Conservation (phyloP, 2,888 invertebrate genomes). For the Pachliopta kotzebuea region DNA sequence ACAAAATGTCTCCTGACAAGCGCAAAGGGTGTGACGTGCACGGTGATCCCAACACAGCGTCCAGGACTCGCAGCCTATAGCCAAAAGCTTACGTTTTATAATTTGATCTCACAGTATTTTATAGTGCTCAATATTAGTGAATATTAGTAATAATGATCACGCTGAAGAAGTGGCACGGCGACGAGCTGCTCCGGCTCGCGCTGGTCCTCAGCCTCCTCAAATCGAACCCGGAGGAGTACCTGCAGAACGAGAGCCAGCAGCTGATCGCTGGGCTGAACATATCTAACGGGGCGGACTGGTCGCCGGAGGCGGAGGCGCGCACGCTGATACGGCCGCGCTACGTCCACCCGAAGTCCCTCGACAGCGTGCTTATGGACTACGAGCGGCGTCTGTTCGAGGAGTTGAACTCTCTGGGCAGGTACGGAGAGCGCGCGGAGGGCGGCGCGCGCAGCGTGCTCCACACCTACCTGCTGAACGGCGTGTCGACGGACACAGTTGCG, state of each 20-base stretch:
- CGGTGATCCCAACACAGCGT: conserved; percentile 37
- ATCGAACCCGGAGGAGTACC: conserved; percentile 86
- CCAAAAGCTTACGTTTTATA: conserved; percentile 15
- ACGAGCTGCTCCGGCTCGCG: conserved; percentile 90
- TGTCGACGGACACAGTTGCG: conserved; percentile 69
- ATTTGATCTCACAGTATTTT: conserved; percentile 68
- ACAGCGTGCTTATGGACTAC: conserved; percentile 85
- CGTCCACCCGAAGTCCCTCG: conserved; percentile 86
- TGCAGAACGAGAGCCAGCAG: conserved; percentile 78
- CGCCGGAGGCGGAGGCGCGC: conserved; percentile 78
- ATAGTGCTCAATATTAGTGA: conserved; percentile 58
- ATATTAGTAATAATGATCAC: conserved; percentile 83
- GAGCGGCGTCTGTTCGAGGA: conserved; percentile 87
- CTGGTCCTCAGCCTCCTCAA: conserved; percentile 89
- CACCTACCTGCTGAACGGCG: conserved; percentile 76
- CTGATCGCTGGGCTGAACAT: conserved; percentile 79
- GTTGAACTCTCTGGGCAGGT: conserved; percentile 84
- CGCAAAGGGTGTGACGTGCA: conserved; percentile 60
- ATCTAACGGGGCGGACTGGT: conserved; percentile 86
- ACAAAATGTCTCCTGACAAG: conserved; percentile 71
- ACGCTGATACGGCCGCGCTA: conserved; percentile 81
- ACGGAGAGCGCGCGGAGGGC: conserved; percentile 55
- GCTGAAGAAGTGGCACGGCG: conserved; percentile 89
- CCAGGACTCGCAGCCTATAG: conserved; percentile 43
- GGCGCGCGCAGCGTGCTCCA: conserved; percentile 70